phyloP scores from a whole-genome alignment of 2,113 vertebrate species.

The Hypocryptadius cinnamomeus region DNA sequence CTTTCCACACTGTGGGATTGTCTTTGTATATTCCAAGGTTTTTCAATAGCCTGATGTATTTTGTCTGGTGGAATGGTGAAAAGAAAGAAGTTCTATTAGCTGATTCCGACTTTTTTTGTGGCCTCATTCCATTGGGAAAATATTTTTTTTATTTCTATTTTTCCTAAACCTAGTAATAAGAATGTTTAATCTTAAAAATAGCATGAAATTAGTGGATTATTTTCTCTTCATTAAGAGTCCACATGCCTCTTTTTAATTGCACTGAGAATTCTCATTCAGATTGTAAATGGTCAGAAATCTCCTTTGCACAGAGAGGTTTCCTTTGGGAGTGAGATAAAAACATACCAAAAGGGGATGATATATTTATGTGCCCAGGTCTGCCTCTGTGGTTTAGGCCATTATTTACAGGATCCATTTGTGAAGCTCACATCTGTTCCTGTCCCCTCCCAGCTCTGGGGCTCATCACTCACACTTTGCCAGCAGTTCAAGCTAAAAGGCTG shows the following conservation, averaged over 20 bases:
- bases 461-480: neutral
- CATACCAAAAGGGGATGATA: neutral
- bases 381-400: neutral
- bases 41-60: neutral
- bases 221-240: neutral
- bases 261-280: neutral
- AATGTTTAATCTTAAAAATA: neutral
- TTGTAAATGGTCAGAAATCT: neutral
- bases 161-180: neutral
- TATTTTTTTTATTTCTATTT: neutral
- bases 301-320: neutral
- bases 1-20: neutral
- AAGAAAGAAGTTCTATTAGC: neutral
- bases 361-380: neutral
- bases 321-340: neutral
- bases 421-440: neutral
- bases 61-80: neutral
- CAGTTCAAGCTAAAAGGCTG: neutral
- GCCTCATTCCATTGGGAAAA: neutral
- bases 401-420: neutral
- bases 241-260: neutral
- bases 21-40: neutral
- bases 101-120: neutral
- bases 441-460: neutral
- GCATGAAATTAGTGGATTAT: neutral